Conservation (phyloP, 2,888 invertebrate species). For the Magallana nippona region DNA sequence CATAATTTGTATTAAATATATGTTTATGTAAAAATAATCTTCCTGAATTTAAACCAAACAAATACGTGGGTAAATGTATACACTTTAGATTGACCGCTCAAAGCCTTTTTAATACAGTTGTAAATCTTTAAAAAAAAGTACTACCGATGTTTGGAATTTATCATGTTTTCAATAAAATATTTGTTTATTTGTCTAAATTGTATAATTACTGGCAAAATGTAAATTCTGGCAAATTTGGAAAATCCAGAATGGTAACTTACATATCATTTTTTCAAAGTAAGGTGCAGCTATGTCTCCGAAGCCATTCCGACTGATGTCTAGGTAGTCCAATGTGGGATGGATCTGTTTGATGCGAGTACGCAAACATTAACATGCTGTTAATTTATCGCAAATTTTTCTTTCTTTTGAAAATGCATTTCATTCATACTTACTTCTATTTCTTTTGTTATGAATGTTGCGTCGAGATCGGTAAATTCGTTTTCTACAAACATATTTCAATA, state of each 20-base stretch:
- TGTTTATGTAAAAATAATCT: too few relatives aligned
- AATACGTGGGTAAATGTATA: too few relatives aligned
- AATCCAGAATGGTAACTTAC: constrained; percentile 59
- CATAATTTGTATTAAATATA: too few relatives aligned
- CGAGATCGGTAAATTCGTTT: constrained; percentile 69
- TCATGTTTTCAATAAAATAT: not conserved
- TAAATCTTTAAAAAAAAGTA: too few relatives aligned
- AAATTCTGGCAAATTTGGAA: too few relatives aligned
- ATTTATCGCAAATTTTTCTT: not conserved
- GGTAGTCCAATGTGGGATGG: constrained; percentile 64
- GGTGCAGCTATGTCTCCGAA: constrained; percentile 69
- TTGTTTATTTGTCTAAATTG: not conserved
- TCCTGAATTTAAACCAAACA: too few relatives aligned
- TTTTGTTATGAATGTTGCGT: constrained; percentile 68
- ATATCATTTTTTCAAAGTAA: constrained; percentile 69
- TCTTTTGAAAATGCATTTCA: too few relatives aligned
- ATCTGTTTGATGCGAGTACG: not conserved
- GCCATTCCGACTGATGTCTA: constrained; percentile 73
- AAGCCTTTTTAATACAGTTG: too few relatives aligned
- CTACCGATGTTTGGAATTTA: too few relatives aligned
- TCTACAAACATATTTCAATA: constrained; percentile 56
- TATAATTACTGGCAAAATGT: too few relatives aligned
- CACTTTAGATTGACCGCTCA: too few relatives aligned
- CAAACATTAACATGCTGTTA: too few relatives aligned
- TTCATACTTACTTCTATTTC: constrained; percentile 68